phyloP scores from a whole-genome alignment of 1,140 invertebrate species.

The Eulimnadia texana region DNA sequence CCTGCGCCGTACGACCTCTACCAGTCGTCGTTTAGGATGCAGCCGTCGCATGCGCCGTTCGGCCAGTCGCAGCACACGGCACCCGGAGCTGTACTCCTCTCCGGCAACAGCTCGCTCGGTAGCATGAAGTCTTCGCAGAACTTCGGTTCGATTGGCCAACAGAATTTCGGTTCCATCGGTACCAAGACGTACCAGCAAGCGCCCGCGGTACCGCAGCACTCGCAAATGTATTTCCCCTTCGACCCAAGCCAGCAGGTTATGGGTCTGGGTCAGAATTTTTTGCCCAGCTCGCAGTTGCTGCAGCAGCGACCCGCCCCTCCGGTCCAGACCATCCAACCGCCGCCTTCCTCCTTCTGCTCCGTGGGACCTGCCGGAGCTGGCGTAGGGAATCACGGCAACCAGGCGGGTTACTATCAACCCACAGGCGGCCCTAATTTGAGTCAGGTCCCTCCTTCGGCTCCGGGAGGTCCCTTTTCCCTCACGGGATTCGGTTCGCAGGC shows the following conservation, averaged over 20 bases:
- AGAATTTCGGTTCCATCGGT: constrained; percentile 68
- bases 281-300: constrained; percentile 43
- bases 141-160: constrained; percentile 39
- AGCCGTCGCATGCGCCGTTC: constrained; percentile 42
- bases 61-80: constrained; percentile 64
- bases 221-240: constrained; percentile 35
- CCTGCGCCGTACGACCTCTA: constrained; percentile 59
- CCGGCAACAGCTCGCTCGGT: constrained; percentile 24
- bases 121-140: not conserved
- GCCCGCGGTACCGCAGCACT: constrained; percentile 34
- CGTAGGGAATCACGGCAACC: constrained; percentile 26
- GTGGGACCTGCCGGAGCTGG: constrained; percentile 29
- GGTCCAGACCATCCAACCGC: constrained; percentile 37
- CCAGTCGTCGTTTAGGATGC: constrained; percentile 57
- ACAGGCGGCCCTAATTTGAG: constrained; percentile 23
- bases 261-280: constrained; percentile 32
- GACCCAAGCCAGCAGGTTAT: constrained; percentile 36
- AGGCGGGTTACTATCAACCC: constrained; percentile 36
- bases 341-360: constrained; percentile 38
- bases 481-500: constrained; percentile 28
- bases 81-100: constrained; percentile 75
- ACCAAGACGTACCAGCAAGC: constrained; percentile 37
- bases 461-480: constrained; percentile 30
- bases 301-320: constrained; percentile 35
- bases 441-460: constrained; percentile 33